A percentile compares a stretch with the other conserved stretches of the same genome.
Conservation (phyloP, 2,797 vertebrate species). For the Telmatherina bonti region DNA sequence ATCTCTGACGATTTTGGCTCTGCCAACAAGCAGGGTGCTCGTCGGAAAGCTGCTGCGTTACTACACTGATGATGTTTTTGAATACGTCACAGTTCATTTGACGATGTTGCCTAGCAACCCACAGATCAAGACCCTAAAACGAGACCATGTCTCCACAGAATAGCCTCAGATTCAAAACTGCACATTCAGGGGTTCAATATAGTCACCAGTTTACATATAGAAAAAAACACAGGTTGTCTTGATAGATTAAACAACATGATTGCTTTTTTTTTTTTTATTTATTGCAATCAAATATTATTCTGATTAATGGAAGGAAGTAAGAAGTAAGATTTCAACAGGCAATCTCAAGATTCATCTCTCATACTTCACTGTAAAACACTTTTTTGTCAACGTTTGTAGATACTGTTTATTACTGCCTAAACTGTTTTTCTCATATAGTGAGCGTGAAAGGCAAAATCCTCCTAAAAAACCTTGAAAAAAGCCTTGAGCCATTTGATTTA, state of each 20-base stretch:
- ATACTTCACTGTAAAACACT: not conserved
- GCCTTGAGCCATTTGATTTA: not conserved
- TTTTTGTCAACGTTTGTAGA: too few relatives aligned
- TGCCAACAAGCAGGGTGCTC: not conserved
- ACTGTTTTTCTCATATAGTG: not conserved
- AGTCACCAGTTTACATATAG: not conserved
- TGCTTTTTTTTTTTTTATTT: not conserved
- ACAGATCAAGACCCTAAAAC: not conserved
- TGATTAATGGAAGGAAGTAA: not conserved
- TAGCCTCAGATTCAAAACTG: not conserved
- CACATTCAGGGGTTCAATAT: not conserved
- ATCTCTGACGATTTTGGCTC: not conserved
- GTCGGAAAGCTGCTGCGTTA: not conserved
- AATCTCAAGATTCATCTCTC: not conserved
- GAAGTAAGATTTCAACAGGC: not conserved
- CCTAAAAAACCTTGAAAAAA: too few relatives aligned
- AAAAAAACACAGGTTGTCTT: not conserved
- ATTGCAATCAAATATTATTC: not conserved
- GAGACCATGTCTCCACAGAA: not conserved
- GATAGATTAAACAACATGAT: not conserved
- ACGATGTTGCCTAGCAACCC: slow-evolving; percentile 1
- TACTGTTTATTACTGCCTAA: not conserved
- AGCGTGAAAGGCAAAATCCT: too few relatives aligned
- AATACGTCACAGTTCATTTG: slow-evolving; percentile 3
- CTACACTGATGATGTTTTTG: not conserved